Conservation (phyloP, 2,113 vertebrate species). For the Smithornis capensis region DNA sequence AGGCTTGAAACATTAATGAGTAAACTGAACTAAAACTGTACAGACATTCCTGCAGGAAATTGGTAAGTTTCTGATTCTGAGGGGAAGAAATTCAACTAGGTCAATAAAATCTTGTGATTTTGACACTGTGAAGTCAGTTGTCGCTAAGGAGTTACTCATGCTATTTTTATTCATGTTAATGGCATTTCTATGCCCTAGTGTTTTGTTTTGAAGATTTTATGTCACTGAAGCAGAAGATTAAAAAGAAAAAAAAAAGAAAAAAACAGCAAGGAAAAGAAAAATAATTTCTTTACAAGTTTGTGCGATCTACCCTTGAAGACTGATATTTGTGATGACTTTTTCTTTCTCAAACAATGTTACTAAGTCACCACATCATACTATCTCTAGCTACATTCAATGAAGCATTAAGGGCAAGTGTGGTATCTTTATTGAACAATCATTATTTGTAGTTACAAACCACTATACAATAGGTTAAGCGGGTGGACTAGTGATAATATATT, state of each 20-base stretch:
- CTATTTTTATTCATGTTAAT: constrained; percentile 69
- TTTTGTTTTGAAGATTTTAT: constrained; percentile 64
- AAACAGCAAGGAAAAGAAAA: background rate
- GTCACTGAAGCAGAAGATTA: constrained; percentile 6
- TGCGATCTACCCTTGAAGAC: background rate
- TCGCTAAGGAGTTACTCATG: constrained; percentile 51
- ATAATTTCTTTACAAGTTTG: background rate
- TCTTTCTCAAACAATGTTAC: constrained; percentile 7
- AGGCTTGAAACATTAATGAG: constrained; percentile 69
- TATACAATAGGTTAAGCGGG: background rate
- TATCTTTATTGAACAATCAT: background rate
- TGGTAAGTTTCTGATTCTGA: constrained; percentile 57
- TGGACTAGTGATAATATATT: background rate
- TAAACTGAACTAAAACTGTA: constrained; percentile 66
- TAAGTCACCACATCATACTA: background rate
- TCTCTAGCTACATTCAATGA: background rate
- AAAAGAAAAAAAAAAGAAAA: background rate
- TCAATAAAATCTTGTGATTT: constrained; percentile 64
- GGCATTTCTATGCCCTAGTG: constrained; percentile 65
- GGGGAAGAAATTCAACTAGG: constrained; percentile 68
- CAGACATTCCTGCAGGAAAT: constrained; percentile 61
- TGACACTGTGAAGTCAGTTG: constrained; percentile 57
- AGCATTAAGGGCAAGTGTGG: background rate
- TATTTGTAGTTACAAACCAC: background rate
- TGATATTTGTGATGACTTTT: background rate